Percentiles rank a stretch among this genome's conserved stretches.
phyloP scores from a whole-genome alignment of 1,140 invertebrate species.

The Oncopodura yosiiana region DNA sequence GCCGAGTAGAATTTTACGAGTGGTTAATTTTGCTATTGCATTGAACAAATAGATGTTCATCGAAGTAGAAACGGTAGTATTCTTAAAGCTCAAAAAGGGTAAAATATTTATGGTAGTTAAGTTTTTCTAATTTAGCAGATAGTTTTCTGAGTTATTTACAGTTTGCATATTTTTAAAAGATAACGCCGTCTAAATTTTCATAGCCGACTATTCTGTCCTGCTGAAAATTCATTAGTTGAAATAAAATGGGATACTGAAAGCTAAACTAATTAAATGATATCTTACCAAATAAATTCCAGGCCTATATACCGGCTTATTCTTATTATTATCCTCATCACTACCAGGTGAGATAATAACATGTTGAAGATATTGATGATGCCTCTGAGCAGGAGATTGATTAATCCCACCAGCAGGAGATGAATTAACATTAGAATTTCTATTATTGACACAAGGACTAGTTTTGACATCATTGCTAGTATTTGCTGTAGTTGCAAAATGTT shows the following conservation, averaged over 20 bases:
- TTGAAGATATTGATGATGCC: constrained; percentile 31
- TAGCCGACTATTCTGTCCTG: not conserved
- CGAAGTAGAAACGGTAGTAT: too few species aligned
- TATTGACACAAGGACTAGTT: not conserved
- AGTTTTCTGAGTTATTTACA: too few species aligned
- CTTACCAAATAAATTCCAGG: constrained; percentile 38
- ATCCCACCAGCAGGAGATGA: not conserved
- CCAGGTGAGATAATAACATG: constrained; percentile 31
- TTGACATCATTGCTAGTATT: constrained; percentile 13
- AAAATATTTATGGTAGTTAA: too few species aligned
- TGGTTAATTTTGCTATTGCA: too few species aligned
- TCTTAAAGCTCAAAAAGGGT: too few species aligned
- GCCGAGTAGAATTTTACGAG: too few species aligned
- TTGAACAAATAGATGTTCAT: too few species aligned
- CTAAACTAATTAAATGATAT: not conserved
- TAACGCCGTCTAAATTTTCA: not conserved
- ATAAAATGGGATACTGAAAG: not conserved
- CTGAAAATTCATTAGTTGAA: not conserved
- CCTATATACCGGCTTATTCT: constrained; percentile 30
- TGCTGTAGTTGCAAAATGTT: not conserved
- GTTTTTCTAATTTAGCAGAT: too few species aligned
- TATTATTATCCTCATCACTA: not conserved
- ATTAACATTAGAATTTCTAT: not conserved
- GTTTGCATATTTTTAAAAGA: not conserved
- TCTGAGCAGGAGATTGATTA: not conserved